Evolutionary conservation across 2,888 invertebrate genomes (phyloP).

Genomic region (Nomada fabriciana): DNA sequence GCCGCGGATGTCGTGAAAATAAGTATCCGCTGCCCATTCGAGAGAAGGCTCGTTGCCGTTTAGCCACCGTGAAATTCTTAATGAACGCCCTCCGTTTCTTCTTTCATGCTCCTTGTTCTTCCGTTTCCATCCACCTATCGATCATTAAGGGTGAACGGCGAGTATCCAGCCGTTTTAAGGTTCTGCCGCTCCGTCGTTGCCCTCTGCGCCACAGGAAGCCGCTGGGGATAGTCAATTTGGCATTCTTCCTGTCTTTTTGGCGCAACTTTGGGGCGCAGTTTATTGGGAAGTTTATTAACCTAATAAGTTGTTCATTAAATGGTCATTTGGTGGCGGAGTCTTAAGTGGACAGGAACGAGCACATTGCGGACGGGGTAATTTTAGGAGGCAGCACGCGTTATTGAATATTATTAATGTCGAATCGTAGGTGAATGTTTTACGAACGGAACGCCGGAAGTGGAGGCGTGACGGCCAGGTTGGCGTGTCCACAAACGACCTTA

Average conservation of each 20-base stretch:
- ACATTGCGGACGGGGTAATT: background rate
- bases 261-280: background rate
- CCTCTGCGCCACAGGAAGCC: background rate
- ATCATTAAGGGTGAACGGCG: background rate
- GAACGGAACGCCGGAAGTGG: constrained; percentile 64
- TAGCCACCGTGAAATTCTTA: constrained; percentile 70
- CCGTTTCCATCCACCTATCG: constrained; percentile 6
- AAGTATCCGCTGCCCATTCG: constrained; percentile 67
- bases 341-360: too few species aligned
- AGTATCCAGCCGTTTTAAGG: background rate
- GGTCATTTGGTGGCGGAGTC: too few species aligned
- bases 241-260: background rate
- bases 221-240: too few species aligned
- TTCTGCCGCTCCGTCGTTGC: background rate
- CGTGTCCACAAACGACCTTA: constrained; percentile 68
- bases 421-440: constrained; percentile 50
- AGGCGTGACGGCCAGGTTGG: constrained; percentile 62
- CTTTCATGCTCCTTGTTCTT: constrained; percentile 8
- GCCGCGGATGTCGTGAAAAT: constrained; percentile 74
- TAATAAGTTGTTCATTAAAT: too few species aligned
- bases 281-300: too few species aligned
- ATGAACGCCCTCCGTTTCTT: constrained; percentile 44
- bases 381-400: constrained; percentile 32
- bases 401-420: constrained; percentile 20
- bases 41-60: constrained; percentile 60